Evolutionary conservation across 1,140 invertebrate species (phyloP), one percentile per base, ranked within the genome.

Genomic region (Seison nebaliae): DNA sequence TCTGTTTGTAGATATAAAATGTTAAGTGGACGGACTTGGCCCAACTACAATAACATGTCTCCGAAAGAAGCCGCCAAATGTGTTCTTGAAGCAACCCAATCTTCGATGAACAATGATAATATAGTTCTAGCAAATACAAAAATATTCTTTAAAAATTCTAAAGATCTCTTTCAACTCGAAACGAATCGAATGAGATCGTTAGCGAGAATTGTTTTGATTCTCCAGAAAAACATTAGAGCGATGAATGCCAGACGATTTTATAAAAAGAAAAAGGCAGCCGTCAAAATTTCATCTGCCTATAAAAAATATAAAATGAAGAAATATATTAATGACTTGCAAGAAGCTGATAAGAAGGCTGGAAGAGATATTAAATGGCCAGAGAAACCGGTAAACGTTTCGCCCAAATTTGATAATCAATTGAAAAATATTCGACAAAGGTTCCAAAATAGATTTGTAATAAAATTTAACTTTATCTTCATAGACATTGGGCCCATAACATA

Each of bases 1-100:
- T n/a, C n/a, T n/a, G n/a, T n/a, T n/a, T n/a, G n/a, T 47, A 76
- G 80, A 41, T 93, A 93, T 62, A 93, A 93, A 65, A 83, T 88
- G 75, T 73, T 88, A 46, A 79, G 73, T 0, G 69, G 72, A 46
- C 73, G 73, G 51, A 91, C 81, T 2, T 93, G 83, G 83, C 83
- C 83, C 18, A 86, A 83, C 54, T 86, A 73, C 63, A 66, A 67
- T 31, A 67, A 69, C 5, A 71, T 70, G 17, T 66, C 51, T 26
- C 71, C 73, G 33, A 69, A 69, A 49, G 78, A 88, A 43, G 83
- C 76, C 1, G 74, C 76, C 0, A 61, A 69, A 50, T 71, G 73
- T 29, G 68, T 94, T 28, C 67, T 91, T 37, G 62, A 75, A 26
- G n/a, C n/a, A n/a, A n/a, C n/a, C n/a, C 73, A 80, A 47, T 67